phyloP scores from a whole-genome alignment of 64 coral and sea anemone species.

The Actinia tenebrosa region DNA sequence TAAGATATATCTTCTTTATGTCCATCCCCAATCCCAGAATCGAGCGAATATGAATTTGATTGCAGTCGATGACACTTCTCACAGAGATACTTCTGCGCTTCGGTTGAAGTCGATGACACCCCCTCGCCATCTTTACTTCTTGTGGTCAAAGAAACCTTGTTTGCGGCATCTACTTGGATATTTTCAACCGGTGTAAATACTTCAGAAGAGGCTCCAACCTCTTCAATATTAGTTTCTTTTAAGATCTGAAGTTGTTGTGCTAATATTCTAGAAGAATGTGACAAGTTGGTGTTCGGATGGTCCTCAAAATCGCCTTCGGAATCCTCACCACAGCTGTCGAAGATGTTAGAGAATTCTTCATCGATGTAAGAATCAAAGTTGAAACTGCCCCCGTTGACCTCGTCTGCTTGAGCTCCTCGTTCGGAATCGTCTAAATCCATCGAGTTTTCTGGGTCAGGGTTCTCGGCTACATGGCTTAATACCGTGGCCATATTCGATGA shows the following conservation, averaged over 20 bases:
- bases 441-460: neutral
- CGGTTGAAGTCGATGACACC: neutral
- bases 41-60: neutral
- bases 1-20: neutral
- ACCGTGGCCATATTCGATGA: neutral
- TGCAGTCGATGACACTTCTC: slow-evolving; percentile 9
- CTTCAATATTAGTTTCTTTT: slow-evolving; percentile 2
- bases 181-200: neutral
- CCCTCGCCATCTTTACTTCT: neutral
- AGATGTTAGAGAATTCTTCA: slow-evolving; percentile 5
- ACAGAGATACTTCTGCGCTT: neutral
- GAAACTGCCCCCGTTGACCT: neutral
- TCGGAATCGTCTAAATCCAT: slow-evolving; percentile 5
- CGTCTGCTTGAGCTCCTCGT: neutral
- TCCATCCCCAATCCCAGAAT: neutral
- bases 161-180: neutral
- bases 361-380: slow-evolving; percentile 6
- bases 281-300: neutral
- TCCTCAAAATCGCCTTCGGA: neutral
- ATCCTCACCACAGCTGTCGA: neutral
- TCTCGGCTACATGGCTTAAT: neutral
- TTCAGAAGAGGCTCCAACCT: neutral
- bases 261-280: neutral
- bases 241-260: slow-evolving; percentile 9
- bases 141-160: neutral